A percentile compares a stretch with the other conserved stretches of the same genome.
phyloP scores from a whole-genome alignment of 1,140 invertebrate genomes.

The Caenorhabditis tropicalis region DNA sequence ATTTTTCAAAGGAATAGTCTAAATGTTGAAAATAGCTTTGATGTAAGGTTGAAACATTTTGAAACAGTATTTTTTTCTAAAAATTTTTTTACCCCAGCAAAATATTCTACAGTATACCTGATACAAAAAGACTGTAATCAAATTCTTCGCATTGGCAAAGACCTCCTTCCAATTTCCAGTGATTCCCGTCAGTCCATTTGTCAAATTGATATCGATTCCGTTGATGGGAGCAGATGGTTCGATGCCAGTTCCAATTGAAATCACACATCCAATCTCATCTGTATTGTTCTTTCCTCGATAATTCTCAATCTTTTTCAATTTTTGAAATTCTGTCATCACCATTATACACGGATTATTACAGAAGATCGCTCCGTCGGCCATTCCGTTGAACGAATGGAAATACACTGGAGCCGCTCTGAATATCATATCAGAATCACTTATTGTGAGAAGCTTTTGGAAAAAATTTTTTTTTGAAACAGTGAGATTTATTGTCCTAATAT shows the following conservation, averaged over 20 bases:
- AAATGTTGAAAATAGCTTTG: too few relatives aligned
- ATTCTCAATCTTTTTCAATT: constrained; percentile 49
- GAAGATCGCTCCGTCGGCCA: constrained; percentile 48
- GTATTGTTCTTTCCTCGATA: constrained; percentile 32
- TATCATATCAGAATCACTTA: neutral
- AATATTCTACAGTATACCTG: neutral
- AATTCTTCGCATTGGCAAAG: constrained; percentile 2
- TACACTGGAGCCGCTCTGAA: constrained; percentile 49
- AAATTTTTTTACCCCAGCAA: too few relatives aligned
- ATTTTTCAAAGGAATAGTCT: too few relatives aligned
- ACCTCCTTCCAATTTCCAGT: constrained; percentile 46
- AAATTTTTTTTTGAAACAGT: neutral
- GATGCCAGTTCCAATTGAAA: constrained; percentile 35
- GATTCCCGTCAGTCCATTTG: neutral
- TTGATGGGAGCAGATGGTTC: constrained; percentile 34
- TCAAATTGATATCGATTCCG: constrained; percentile 46
- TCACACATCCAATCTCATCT: constrained; percentile 45
- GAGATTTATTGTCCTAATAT: too few relatives aligned
- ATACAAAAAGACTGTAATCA: constrained; percentile 47
- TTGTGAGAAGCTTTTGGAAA: neutral
- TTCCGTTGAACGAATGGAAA: constrained; percentile 45
- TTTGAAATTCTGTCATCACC: constrained; percentile 48
- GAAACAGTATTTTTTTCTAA: too few relatives aligned
- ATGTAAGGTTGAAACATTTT: too few relatives aligned
- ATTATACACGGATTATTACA: constrained; percentile 49